phyloP scores from a whole-genome alignment of 2,888 invertebrate species.

The Thyatira batis region DNA sequence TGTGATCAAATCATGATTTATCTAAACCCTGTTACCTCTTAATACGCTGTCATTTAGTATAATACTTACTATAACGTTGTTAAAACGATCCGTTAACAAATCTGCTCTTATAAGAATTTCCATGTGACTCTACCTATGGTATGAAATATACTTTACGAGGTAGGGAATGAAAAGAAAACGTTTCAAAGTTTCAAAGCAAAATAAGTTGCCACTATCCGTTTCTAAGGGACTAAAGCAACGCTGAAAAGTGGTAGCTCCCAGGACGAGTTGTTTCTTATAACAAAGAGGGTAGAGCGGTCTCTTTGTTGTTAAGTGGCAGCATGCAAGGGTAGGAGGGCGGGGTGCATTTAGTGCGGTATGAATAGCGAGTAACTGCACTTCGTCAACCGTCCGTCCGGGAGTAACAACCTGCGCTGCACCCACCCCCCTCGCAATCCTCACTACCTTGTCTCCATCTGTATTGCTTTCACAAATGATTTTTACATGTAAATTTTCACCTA shows the following conservation, averaged over 20 bases:
- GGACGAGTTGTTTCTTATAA: conserved; percentile 75
- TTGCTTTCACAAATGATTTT: conserved; percentile 29
- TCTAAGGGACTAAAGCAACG: conserved; percentile 56
- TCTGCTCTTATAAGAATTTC: no score
- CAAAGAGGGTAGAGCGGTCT: conserved; percentile 79
- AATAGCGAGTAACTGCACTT: conserved; percentile 79
- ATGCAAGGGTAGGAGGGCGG: conserved; percentile 48
- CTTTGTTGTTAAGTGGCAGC: conserved; percentile 79
- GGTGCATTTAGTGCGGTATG: conserved; percentile 74
- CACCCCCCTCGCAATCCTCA: conserved; percentile 40
- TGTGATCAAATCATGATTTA: no score
- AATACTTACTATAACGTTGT: no score
- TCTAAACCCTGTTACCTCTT: no score
- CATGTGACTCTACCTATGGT: no score
- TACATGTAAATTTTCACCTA: background rate
- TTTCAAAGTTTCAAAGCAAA: conserved; percentile 31
- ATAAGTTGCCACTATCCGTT: conserved; percentile 53
- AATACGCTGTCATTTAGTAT: no score
- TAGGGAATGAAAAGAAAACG: conserved; percentile 5
- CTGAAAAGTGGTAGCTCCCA: conserved; percentile 65
- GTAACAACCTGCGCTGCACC: conserved; percentile 70
- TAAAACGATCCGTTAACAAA: no score
- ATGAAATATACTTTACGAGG: background rate
- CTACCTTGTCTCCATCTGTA: conserved; percentile 47
- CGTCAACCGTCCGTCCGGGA: conserved; percentile 76